Evolutionary conservation across 1,140 invertebrate species (phyloP).

Genomic region (Leptinotarsa undecemlineata): DNA sequence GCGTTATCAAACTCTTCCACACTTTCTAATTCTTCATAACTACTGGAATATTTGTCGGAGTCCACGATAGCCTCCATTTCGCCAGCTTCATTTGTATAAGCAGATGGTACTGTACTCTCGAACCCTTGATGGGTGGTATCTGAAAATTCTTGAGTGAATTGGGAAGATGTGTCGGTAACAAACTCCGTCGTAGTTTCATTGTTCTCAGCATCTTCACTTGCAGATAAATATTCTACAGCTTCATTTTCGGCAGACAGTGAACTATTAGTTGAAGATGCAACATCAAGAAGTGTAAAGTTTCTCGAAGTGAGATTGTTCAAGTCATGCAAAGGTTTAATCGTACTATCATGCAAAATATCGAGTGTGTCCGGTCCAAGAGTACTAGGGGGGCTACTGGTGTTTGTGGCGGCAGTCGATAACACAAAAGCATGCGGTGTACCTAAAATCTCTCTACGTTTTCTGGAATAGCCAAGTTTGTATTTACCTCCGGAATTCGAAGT

Average conservation of each 20-base stretch:
- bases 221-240: not conserved
- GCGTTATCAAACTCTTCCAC: too few relatives aligned
- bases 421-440: conserved; percentile 48
- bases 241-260: not conserved
- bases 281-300: conserved; percentile 10
- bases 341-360: conserved; percentile 47
- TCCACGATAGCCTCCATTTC: too few relatives aligned
- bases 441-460: conserved; percentile 52
- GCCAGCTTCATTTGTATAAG: too few relatives aligned
- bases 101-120: too few relatives aligned
- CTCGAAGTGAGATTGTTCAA: conserved; percentile 24
- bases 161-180: too few relatives aligned
- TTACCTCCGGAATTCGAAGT: conserved; percentile 65
- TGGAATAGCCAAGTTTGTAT: conserved; percentile 42
- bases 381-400: conserved; percentile 32
- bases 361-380: conserved; percentile 34
- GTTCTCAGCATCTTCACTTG: too few relatives aligned
- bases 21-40: too few relatives aligned
- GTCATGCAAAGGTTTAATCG: conserved; percentile 34
- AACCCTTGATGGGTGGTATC: too few relatives aligned
- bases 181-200: too few relatives aligned
- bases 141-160: too few relatives aligned
- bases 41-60: too few relatives aligned
- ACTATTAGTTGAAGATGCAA: conserved; percentile 20
- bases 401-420: conserved; percentile 38